These are phyloP conservation scores for Trachelus tabidus DNA, from an alignment of 2,888 invertebrate genomes.

Conservation along the genomic window DNA sequence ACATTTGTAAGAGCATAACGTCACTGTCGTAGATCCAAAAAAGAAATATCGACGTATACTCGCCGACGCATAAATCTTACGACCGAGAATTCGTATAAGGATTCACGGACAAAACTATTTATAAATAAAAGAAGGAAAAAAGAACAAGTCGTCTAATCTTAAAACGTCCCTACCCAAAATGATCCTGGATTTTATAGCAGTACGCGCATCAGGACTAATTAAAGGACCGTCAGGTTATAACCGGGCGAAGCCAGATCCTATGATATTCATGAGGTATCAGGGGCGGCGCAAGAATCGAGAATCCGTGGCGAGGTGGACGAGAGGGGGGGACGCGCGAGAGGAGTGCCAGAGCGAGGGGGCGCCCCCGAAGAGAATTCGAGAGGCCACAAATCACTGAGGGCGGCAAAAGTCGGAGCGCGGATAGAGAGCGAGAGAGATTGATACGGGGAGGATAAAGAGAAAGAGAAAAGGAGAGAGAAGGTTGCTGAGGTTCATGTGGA, in stretches of 20 bases:
- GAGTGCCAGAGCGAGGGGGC: not conserved
- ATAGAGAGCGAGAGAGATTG: conserved; percentile 29
- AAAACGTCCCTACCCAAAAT: not conserved
- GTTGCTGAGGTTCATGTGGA: not conserved
- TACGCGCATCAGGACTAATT: not conserved
- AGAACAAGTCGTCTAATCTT: not conserved
- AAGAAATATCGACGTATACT: too few species aligned
- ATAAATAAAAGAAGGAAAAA: not conserved
- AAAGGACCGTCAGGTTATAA: not conserved
- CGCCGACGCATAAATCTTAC: not conserved
- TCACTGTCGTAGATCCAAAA: not conserved
- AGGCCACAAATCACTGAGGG: conserved; percentile 37
- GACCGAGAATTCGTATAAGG: not conserved
- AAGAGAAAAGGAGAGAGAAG: not conserved
- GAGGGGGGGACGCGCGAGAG: not conserved
- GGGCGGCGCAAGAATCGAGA: conserved; percentile 26
- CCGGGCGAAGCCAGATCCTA: conserved; percentile 11
- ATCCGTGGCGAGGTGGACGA: conserved; percentile 4
- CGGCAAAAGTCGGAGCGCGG: conserved; percentile 15
- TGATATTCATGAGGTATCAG: conserved; percentile 20
- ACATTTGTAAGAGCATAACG: not conserved
- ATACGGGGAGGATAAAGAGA: conserved; percentile 23
- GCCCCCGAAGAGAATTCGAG: conserved; percentile 25
- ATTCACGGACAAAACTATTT: not conserved
- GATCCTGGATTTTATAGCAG: not conserved